phyloP scores from a whole-genome alignment of 2,113 vertebrate species.

The Turnix velox region DNA sequence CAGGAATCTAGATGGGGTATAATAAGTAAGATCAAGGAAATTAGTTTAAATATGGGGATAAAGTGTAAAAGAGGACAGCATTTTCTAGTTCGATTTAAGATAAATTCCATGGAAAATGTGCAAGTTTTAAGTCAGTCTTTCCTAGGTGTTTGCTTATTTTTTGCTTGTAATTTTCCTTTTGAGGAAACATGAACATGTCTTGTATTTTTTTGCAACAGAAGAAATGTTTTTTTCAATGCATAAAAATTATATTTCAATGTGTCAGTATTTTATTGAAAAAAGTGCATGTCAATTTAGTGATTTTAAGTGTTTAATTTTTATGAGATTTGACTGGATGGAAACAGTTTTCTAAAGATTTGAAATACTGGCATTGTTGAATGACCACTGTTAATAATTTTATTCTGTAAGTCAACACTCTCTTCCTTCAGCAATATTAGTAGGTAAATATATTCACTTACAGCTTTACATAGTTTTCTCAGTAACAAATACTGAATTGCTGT shows the following conservation, averaged over 20 bases:
- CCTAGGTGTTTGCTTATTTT: rapidly evolving
- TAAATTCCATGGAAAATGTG: not conserved
- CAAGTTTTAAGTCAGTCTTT: not conserved
- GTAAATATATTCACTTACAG: not conserved
- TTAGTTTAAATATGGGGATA: not conserved
- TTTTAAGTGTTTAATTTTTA: not conserved
- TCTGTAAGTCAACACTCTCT: not conserved
- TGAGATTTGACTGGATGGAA: not conserved
- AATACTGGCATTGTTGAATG: not conserved
- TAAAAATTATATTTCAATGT: not conserved
- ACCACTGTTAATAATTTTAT: not conserved
- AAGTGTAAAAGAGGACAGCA: no score
- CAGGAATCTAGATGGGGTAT: not conserved
- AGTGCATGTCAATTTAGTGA: not conserved
- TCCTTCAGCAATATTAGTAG: not conserved
- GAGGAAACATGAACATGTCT: not conserved
- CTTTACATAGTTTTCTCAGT: not conserved
- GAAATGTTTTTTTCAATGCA: not conserved
- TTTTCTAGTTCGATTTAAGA: no score
- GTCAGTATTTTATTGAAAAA: not conserved
- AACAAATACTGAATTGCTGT: not conserved
- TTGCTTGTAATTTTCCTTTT: not conserved
- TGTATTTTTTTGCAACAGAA: not conserved
- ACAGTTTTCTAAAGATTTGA: not conserved
- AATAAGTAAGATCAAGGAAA: not conserved